Base-by-base conservation (phyloP, 1,140 invertebrate species). In the Leptopilina clavipes region DNA sequence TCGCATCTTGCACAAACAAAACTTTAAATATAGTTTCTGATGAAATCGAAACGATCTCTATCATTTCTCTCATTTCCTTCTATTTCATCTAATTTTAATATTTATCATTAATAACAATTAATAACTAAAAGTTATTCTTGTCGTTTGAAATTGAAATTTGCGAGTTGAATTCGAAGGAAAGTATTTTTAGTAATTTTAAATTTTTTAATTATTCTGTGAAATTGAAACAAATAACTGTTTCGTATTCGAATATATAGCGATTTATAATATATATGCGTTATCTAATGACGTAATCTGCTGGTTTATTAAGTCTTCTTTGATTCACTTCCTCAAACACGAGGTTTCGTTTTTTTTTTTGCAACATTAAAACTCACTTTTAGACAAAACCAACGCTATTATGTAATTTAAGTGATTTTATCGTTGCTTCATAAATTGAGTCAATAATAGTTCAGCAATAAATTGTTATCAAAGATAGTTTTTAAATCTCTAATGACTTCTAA, bases 21-120 rank as follows among this genome's bases (percentile, higher is more conserved):
- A 65, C 3, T 37, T 10, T 19, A 40, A 65, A 40, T 10, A 37
- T 10, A 37, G 75, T 65, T 31, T 11, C 44, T 76, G 78, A 76
- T 76, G 78, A 76, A 79, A 79, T 74, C 18, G 11, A 48, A 11
- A 19, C 9, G 11, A 74, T 76, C 52, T 65, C 70, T 71, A 54
- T 45, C 37, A 56, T 31, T n/a, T 65, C 12, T 65, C n/a, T 25
- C 12, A 3, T 65, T 31, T 12, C 19, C 25, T 14, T 31, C 22
- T 22, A 31, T 31, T 31, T 31, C 8, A 25, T 31, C 12, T 3
- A 11, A 25, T 31, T 31, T 65, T 65, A 22, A 37, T 31, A n/a
- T 65, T 59, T 12, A 59, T 12, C 54, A 18, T 56, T 18, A 18
- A n/a, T n/a, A n/a, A n/a, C n/a, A n/a, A n/a, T n/a, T n/a, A n/a